These are phyloP conservation scores for Sturmia bella DNA, from an alignment of 2,888 invertebrate species.

Conservation along the genomic window DNA sequence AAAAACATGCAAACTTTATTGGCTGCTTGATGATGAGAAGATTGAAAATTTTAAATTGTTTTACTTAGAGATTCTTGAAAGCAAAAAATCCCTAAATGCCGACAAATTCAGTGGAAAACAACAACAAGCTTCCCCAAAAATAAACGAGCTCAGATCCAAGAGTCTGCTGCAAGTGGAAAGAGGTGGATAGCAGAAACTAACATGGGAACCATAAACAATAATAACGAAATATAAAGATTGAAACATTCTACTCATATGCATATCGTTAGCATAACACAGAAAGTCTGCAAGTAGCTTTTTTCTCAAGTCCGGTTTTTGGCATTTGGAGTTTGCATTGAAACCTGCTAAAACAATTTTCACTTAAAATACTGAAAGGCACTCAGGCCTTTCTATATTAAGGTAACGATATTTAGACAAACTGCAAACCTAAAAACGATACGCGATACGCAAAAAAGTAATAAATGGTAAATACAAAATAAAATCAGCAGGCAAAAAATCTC, in stretches of 20 bases:
- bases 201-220: conserved; percentile 59
- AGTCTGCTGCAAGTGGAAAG: conserved; percentile 22
- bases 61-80: conserved; percentile 66
- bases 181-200: conserved; percentile 29
- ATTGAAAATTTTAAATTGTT: conserved; percentile 65
- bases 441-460: conserved; percentile 46
- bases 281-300: no score
- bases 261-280: no score
- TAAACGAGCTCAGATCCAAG: not conserved
- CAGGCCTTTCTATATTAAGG: no score
- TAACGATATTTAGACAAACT: not conserved
- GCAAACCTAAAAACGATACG: conserved; percentile 33
- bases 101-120: conserved; percentile 68
- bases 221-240: conserved; percentile 37
- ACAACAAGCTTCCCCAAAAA: conserved; percentile 29
- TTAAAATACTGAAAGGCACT: no score
- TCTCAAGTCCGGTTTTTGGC: no score
- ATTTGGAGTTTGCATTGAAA: no score
- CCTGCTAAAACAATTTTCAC: no score
- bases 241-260: not conserved
- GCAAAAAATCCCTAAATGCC: conserved; percentile 61
- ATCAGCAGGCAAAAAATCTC: conserved; percentile 23
- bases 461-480: conserved; percentile 38
- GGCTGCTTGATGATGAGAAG: conserved; percentile 55
- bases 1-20: conserved; percentile 18